Evolutionary conservation across 1,140 invertebrate genomes (phyloP), one percentile per base, ranked within the genome.

Genomic region (Drosophila fuyamai): DNA sequence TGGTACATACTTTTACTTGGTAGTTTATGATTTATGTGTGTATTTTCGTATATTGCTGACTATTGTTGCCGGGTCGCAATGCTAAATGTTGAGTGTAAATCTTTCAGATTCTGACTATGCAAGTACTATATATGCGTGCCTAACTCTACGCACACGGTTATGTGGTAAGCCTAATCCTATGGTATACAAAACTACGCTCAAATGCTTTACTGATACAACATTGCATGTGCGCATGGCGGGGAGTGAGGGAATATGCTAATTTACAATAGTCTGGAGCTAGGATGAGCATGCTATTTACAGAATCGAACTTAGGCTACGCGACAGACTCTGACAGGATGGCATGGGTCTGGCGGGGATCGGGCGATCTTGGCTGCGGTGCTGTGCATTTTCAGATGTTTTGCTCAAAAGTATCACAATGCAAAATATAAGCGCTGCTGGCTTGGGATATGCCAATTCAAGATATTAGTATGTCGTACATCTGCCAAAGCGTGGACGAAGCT

Each of bases 391-490:
- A 48, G 82, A 81, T 75, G 78, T 71, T 76, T 79, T 72, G 65
- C 58, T 81, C 44, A 76, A 81, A 85, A 79, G 84, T 90, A 89
- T 88, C 83, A 81, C 77, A 83, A 88, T 88, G 76, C 80, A 79
- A 79, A 82, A 50, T 66, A 74, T 59, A 56, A 63, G 60, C 60
- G 61, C 61, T 68, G 53, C 46, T 43, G 57, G 47, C 50, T 75
- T 56, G 43, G 66, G 84, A 89, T 89, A 89, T 88, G 84, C 76
- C 70, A 76, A 79, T 57, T 77, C 62, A 41, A 53, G 47, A 56
- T 50, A 66, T n/a, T 18, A 18, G 29, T 32, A 27, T 48, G 44
- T 36, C 43, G 36, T 32, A 32, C 29, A 32, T 32, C 48, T 14
- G 14, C 54, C 36, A 65, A 51, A 66, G 66, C 54, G 57, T 51